These are phyloP conservation scores for Dryococelus australis DNA, from an alignment of 2,888 invertebrate species.

Conservation along the genomic window DNA sequence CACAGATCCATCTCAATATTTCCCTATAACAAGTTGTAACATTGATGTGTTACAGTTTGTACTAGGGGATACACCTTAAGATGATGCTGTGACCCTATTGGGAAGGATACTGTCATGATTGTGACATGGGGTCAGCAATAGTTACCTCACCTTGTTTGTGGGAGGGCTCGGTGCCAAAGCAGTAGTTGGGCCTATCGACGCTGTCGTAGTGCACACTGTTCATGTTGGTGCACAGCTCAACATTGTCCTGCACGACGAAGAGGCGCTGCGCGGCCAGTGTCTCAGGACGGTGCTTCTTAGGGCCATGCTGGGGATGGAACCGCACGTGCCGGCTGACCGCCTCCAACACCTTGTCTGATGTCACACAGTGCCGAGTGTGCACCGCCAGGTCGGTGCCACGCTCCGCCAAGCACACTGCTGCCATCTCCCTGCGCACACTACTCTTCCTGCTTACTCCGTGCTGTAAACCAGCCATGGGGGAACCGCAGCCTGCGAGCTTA, in stretches of 20 bases:
- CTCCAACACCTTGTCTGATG: conserved; percentile 75
- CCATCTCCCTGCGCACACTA: not conserved
- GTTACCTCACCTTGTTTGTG: conserved; percentile 51
- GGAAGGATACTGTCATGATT: too few relatives aligned
- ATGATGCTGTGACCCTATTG: too few relatives aligned
- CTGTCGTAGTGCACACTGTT: conserved; percentile 67
- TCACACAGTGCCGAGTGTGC: conserved; percentile 69
- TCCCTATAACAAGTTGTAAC: too few relatives aligned
- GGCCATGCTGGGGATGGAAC: conserved; percentile 57
- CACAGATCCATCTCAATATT: too few relatives aligned
- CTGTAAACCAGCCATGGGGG: too few relatives aligned
- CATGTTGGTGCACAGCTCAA: conserved; percentile 72
- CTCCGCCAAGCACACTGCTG: conserved; percentile 58
- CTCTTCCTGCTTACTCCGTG: too few relatives aligned
- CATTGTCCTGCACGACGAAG: conserved; percentile 75
- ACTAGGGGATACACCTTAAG: too few relatives aligned
- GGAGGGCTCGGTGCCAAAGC: conserved; percentile 60
- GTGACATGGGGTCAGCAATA: too few relatives aligned
- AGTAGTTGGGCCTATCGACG: conserved; percentile 69
- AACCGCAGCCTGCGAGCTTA: too few relatives aligned
- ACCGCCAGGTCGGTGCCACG: conserved; percentile 64
- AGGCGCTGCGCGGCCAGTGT: conserved; percentile 70
- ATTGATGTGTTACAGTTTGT: too few relatives aligned
- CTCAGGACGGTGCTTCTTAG: conserved; percentile 58
- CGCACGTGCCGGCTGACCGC: conserved; percentile 68